Conservation (phyloP, 2,113 vertebrate genomes). For the Bos taurus region ARS-UCD2.0 NC_037338.1:72915501-72916000, state of each 20-base stretch:
- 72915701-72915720: neutral
- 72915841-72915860: neutral
- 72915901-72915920: neutral
- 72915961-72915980: neutral
- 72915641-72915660: slow-evolving; percentile 1
- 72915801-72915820: neutral
- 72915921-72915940: neutral
- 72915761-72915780: neutral
- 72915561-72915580: slow-evolving; percentile 38
- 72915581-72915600: slow-evolving; percentile 22
- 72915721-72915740: neutral
- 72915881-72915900: neutral
- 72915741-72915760: neutral
- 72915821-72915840: neutral
- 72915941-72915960: neutral
- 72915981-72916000: neutral
- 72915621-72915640: neutral
- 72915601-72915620: neutral
- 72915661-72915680: neutral
- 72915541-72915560: neutral
- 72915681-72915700: neutral
- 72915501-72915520: neutral
- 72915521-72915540: neutral
- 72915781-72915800: neutral
- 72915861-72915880: neutral